Evolutionary conservation across 2,113 vertebrate species (phyloP).

Genomic region (Todiramphus saurophagus): DNA sequence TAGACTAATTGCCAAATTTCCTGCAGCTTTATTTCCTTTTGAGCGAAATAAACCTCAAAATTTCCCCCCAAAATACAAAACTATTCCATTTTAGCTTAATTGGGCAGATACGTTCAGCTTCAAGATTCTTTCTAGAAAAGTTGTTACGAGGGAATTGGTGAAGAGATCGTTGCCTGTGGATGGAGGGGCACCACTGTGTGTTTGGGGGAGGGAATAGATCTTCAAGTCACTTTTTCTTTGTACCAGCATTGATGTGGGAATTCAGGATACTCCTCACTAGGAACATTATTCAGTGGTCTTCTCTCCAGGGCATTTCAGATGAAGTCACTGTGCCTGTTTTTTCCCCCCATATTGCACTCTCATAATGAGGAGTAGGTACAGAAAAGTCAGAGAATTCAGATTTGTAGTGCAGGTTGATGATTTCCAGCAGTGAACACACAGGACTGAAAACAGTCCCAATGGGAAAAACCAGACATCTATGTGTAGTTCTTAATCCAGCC

Average conservation of each 20-base stretch:
- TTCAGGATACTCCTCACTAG: neutral
- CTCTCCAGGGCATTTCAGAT: neutral
- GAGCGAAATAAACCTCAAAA: neutral
- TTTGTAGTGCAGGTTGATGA: neutral
- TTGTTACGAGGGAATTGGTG: neutral
- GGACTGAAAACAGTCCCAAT: neutral
- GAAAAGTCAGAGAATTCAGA: neutral
- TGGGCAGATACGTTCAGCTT: neutral
- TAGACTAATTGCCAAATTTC: neutral
- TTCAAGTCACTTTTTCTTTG: neutral
- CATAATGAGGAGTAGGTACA: neutral
- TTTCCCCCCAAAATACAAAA: neutral
- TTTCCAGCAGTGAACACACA: neutral
- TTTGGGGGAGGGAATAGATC: neutral
- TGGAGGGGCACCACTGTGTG: neutral
- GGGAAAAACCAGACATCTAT: neutral
- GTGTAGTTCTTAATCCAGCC: neutral
- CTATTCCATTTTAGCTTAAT: neutral
- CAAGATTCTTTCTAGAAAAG: neutral
- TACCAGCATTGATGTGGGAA: neutral
- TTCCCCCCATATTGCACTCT: neutral
- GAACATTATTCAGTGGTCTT: neutral
- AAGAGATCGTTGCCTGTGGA: neutral
- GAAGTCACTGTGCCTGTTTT: neutral
- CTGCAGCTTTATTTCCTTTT: neutral